These are phyloP conservation scores for Okamejei kenojei DNA, from an alignment of 2,797 vertebrate species.

Conservation along the genomic window DNA sequence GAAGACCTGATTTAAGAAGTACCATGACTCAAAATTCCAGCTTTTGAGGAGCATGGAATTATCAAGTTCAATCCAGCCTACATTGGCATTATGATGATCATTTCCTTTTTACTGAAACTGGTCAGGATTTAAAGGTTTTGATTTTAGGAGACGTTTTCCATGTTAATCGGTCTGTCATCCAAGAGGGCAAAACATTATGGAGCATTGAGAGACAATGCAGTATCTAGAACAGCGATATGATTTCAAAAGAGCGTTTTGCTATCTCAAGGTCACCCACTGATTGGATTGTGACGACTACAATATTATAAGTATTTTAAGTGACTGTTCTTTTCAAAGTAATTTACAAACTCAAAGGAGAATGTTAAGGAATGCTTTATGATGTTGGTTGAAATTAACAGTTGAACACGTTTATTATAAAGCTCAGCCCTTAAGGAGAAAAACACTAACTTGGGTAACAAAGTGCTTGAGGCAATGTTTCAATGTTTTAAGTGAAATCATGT, in stretches of 20 bases:
- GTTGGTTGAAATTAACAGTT: slow-evolving; percentile 1
- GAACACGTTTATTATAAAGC: background rate
- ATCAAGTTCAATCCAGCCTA: background rate
- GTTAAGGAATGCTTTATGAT: background rate
- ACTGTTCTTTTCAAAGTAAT: background rate
- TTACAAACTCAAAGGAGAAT: background rate
- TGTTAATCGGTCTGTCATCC: background rate
- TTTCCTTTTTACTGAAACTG: slow-evolving; percentile 12
- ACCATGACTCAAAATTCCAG: background rate
- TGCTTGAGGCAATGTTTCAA: background rate
- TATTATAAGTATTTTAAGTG: slow-evolving; percentile 24
- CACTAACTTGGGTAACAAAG: background rate
- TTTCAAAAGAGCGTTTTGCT: slow-evolving; percentile 15
- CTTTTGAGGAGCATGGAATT: background rate
- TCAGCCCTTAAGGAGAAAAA: background rate
- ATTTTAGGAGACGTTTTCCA: background rate
- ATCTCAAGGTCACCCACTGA: slow-evolving; percentile 20
- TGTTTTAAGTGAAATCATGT: background rate
- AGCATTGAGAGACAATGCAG: background rate
- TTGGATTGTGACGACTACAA: slow-evolving; percentile 22
- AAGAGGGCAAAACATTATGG: slow-evolving; percentile 12
- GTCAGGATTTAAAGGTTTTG: background rate
- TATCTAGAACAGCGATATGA: background rate
- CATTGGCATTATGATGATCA: background rate
- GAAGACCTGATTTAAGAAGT: background rate